Evolutionary conservation across 2,797 vertebrate species (phyloP).

Genomic region (Hylomyscus alleni): DNA sequence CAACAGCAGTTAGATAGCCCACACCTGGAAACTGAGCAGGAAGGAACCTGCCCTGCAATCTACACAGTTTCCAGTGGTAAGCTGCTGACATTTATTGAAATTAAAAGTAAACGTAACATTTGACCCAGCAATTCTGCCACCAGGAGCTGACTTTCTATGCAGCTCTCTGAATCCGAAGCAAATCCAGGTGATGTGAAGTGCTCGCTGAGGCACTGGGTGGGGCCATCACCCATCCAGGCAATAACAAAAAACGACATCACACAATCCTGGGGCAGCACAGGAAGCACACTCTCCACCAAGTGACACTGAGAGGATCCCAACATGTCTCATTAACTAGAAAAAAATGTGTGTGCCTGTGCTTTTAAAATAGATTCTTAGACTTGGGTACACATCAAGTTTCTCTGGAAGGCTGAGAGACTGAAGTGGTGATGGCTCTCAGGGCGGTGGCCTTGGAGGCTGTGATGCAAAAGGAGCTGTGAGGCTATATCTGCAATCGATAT

Average conservation of each 20-base stretch:
- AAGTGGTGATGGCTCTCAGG: neutral
- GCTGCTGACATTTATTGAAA: neutral
- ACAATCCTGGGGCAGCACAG: fast-evolving
- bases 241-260: fast-evolving
- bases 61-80: neutral
- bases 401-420: neutral
- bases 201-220: fast-evolving
- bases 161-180: no score
- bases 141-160: neutral
- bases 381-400: neutral
- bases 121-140: neutral
- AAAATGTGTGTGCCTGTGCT: neutral
- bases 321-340: neutral
- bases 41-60: neutral
- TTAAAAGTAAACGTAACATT: neutral
- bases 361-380: constrained; percentile 2
- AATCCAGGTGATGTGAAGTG: neutral
- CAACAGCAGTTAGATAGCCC: neutral
- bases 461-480: neutral
- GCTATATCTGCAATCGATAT: neutral
- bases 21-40: neutral
- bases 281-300: neutral
- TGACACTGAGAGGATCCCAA: neutral
- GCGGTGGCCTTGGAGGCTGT: neutral
- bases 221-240: neutral